Conservation (phyloP, 2,888 invertebrate genomes). For the Sclerodermus sp. region DNA sequence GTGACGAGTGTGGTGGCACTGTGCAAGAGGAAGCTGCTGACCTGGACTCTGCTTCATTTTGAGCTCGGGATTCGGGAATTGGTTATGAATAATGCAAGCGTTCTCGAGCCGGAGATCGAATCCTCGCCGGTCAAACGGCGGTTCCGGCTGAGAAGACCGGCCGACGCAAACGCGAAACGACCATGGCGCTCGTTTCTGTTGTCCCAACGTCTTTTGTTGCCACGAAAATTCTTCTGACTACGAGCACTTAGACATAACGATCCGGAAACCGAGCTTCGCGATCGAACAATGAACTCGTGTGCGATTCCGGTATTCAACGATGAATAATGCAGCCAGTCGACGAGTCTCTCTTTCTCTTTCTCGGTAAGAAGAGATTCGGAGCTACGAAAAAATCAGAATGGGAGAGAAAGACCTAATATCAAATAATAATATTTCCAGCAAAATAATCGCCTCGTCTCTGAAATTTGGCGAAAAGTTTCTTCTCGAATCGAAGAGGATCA, state of each 20-base stretch:
- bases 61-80: constrained; percentile 52
- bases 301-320: no score
- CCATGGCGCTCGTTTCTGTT: background rate
- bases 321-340: no score
- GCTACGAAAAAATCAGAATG: no score
- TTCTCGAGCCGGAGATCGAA: constrained; percentile 37
- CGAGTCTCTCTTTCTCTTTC: no score
- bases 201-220: background rate
- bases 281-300: no score
- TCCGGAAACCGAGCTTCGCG: constrained; percentile 11
- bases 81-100: constrained; percentile 55
- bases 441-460: no score
- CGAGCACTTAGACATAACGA: constrained; percentile 17
- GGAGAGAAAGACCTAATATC: no score
- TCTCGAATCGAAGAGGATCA: no score
- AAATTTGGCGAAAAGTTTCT: no score
- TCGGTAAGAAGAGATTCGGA: no score
- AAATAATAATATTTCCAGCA: no score
- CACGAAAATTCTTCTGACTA: background rate
- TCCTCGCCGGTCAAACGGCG: constrained; percentile 38
- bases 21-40: constrained; percentile 25
- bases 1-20: no score
- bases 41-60: constrained; percentile 43
- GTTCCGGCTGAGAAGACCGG: constrained; percentile 24
- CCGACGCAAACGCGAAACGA: background rate